A percentile compares a stretch with the other conserved stretches of the same genome.
phyloP scores from a whole-genome alignment of 2,888 invertebrate species.

The Adelognathus sp. region DNA sequence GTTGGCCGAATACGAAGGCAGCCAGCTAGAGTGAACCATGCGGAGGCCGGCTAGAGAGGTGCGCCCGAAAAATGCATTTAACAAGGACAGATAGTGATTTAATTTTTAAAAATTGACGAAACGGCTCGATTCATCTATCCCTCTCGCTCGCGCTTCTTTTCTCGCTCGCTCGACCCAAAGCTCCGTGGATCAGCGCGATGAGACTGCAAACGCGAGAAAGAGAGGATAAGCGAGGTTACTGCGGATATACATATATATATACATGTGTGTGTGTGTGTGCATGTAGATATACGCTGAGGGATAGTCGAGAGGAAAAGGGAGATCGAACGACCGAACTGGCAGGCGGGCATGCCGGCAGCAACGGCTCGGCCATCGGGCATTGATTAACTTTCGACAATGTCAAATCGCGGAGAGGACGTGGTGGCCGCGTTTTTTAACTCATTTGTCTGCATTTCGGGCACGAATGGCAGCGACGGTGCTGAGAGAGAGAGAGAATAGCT shows the following conservation, averaged over 20 bases:
- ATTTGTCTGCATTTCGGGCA: conserved; percentile 78
- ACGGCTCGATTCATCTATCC: conserved; percentile 65
- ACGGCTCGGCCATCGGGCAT: conserved; percentile 73
- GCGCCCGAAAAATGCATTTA: conserved; percentile 78
- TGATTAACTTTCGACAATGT: conserved; percentile 81
- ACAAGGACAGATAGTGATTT: conserved; percentile 81
- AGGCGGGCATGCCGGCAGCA: conserved; percentile 53
- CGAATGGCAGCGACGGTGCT: conserved; percentile 58
- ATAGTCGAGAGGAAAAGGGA: conserved; percentile 28
- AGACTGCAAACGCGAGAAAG: conserved; percentile 1
- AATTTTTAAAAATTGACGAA: conserved; percentile 81
- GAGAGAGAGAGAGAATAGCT: conserved; percentile 16
- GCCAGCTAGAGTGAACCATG: conserved; percentile 42
- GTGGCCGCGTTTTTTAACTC: conserved; percentile 77
- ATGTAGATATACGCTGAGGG: neutral
- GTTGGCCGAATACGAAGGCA: conserved; percentile 47
- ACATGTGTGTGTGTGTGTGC: no score
- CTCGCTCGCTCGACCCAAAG: conserved; percentile 34
- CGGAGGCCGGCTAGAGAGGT: conserved; percentile 39
- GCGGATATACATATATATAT: no score
- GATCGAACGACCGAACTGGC: conserved; percentile 55
- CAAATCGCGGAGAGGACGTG: conserved; percentile 78
- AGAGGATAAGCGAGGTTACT: neutral
- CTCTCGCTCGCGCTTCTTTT: neutral
- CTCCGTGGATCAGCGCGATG: conserved; percentile 22